Conservation (phyloP, 2,888 invertebrate species). For the Thelaira solivaga region DNA sequence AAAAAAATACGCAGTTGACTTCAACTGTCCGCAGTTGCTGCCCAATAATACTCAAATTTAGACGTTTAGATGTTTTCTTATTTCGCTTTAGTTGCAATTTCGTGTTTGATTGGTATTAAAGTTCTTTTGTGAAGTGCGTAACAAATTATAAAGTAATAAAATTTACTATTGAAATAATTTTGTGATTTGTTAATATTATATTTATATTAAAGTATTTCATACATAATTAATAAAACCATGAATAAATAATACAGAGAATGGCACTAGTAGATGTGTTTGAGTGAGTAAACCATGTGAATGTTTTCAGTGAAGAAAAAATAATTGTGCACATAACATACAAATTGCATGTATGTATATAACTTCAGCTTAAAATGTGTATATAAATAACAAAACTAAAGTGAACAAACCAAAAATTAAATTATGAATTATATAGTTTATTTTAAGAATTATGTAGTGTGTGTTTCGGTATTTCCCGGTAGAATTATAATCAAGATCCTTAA, state of each 20-base stretch:
- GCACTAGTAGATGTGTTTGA: not conserved
- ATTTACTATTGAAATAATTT: not conserved
- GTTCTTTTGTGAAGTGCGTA: not conserved
- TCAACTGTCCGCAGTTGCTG: conserved; percentile 15
- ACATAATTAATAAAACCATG: not conserved
- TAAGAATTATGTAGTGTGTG: no score
- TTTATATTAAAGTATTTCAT: not conserved
- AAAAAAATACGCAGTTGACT: not conserved
- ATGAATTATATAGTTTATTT: no score
- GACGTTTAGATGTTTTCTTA: conserved; percentile 6
- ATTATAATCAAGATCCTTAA: no score
- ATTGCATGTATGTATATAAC: not conserved
- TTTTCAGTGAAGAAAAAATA: not conserved
- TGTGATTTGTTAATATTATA: not conserved
- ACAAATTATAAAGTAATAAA: not conserved
- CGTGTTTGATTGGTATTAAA: conserved; percentile 23
- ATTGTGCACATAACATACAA: not conserved
- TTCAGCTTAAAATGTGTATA: no score
- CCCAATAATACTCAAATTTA: conserved; percentile 12
- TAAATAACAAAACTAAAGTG: not conserved
- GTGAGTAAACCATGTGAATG: conserved; percentile 26
- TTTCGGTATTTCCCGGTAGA: no score
- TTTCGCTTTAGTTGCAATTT: conserved; percentile 50
- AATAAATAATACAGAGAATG: not conserved
- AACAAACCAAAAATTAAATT: no score